Evolutionary conservation across 2,888 invertebrate species (phyloP), one percentile per base, ranked within the genome.

Genomic region (Ectobius pallidus): DNA sequence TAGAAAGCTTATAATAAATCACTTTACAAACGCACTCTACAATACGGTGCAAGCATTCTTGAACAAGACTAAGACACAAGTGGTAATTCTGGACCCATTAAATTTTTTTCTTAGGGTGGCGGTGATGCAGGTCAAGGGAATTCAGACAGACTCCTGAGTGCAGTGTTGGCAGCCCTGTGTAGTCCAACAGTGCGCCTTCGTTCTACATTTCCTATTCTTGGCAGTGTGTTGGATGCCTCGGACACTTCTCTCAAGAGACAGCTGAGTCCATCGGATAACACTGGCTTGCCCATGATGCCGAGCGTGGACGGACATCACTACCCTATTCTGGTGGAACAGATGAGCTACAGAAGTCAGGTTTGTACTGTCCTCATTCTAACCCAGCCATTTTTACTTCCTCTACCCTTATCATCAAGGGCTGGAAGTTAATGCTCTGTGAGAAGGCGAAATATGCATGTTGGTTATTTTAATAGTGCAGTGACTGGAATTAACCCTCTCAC

Each of bases 91-190:
- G n/a, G n/a, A n/a, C n/a, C n/a, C n/a, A n/a, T n/a, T 34, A 34
- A 34, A 34, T 34, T 34, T 58, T 58, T 11, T 27, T 30, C 14
- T 18, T 42, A 42, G 18, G 16, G 30, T 18, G 39, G 58, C 16
- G 30, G 32, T n/a, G 58, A 58, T 30, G 25, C 22, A 11, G 11
- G 44, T 11, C 70, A 70, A 42, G 49, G 46, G 22, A 71, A 49
- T 32, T 69, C 63, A 77, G 90, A 90, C 78, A 86, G 91, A 70
- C 83, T 94, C 1, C 81, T 94, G 68, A 91, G 92, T 75, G 92
- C 96, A 0, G 92, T 95, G 2, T 86, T 96, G 75, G 93, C 95
- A 55, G 93, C 97, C 0, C 85, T 97, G 76, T 95, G 95, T 79
- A 90, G 91, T 58, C 92, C 93, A 0, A 88, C 89, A 1, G 89